Evolutionary conservation across 2,797 vertebrate species (phyloP), one percentile per base, ranked within the genome.

Genomic region (Florisuga fusca): DNA sequence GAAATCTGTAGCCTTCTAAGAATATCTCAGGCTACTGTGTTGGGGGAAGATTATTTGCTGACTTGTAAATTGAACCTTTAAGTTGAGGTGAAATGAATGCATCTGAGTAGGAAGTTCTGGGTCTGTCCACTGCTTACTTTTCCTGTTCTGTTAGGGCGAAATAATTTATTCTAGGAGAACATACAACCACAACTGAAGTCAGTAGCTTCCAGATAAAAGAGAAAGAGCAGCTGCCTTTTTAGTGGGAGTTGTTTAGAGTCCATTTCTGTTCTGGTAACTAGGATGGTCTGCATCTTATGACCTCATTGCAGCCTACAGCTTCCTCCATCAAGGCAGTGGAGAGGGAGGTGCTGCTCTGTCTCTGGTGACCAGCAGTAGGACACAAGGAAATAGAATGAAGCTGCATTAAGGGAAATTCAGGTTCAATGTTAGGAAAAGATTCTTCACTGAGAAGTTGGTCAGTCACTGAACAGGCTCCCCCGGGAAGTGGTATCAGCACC

Each of bases 251-350:
- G 6, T 71, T 68, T n/a, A 18, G 51, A 16, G n/a, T 23, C 31
- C 15, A 0, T 71, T 77, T 84, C 62, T 68, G 0, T 87, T 73
- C 17, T 62, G n/a, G 9, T 62, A 34, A 26, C 38, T 73, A 4
- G 15, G 23, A 57, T 5, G 10, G 25, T 62, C 43, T 59, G 20
- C 19, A 36, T 4, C 41, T 82, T 84, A 67, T 82, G 48, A 50
- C 33, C 13, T 66, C 26, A 21, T 33, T 0, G 0, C n/a, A 34
- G 10, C 38, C 57, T 73, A 12, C n/a, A 54, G 0, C n/a, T 58
- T 69, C 43, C 26, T 66, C 7, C 51, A 62, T 12, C 2, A 1
- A 14, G 3, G 2, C 48, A 43, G 15, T 1, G 17, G 38, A 66
- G 26, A 3, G 12, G 1, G 11, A 55, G 34, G 2, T 51, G 21